These are phyloP conservation scores for Colinus virginianus DNA, from an alignment of 2,113 vertebrate species.

Conservation along the genomic window DNA sequence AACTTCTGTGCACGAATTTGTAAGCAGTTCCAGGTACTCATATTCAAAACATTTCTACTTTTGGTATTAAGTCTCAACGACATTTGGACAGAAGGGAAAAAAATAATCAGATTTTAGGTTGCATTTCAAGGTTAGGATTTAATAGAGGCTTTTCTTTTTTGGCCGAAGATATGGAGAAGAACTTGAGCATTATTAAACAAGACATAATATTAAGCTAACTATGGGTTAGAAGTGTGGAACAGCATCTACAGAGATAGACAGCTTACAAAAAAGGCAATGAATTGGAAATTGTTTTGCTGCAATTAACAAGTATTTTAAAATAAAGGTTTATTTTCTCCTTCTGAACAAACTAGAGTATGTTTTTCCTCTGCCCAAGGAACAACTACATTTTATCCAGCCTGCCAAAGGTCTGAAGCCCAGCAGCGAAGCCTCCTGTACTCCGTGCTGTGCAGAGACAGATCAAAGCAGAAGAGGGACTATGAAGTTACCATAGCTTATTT, in stretches of 20 bases:
- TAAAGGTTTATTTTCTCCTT: not conserved
- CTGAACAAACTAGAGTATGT: not conserved
- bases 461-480: not conserved
- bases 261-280: not conserved
- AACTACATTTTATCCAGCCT: not conserved
- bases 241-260: not conserved
- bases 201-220: not conserved
- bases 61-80: not conserved
- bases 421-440: not conserved
- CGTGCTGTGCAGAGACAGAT: rapidly evolving
- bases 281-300: not conserved
- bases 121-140: not conserved
- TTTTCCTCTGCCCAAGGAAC: not conserved
- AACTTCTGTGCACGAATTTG: conserved; percentile 1
- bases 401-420: not conserved
- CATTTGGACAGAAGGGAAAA: conserved; percentile 1
- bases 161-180: not conserved
- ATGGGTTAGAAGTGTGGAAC: not conserved
- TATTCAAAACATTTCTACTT: conserved; percentile 8
- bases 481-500: not conserved
- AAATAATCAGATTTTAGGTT: not conserved
- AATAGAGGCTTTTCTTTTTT: not conserved
- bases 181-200: not conserved
- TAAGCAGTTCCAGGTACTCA: conserved; percentile 17
- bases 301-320: not conserved